These are phyloP conservation scores for Papilio polytes DNA, from an alignment of 1,140 invertebrate genomes.

Conservation along the genomic window DNA sequence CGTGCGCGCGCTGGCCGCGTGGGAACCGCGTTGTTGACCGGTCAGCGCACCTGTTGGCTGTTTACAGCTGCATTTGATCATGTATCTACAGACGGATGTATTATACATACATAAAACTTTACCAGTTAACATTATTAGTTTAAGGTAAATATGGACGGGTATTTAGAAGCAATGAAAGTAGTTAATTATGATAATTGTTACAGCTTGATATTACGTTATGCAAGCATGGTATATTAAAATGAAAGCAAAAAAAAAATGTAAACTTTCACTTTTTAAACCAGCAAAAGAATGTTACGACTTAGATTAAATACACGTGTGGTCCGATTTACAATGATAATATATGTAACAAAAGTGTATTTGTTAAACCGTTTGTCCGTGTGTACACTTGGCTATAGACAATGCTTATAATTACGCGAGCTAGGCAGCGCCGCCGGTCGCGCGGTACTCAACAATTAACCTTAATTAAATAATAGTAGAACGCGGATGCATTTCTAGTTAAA, in stretches of 20 bases:
- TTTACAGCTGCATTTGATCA: background rate
- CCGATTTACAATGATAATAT: background rate
- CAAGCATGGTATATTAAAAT: too few relatives aligned
- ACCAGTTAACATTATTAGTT: too few relatives aligned
- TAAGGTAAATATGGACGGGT: too few relatives aligned
- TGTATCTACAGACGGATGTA: background rate
- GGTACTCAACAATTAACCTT: slow-evolving; percentile 5
- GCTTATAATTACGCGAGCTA: background rate
- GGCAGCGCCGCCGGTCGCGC: background rate
- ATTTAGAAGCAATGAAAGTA: too few relatives aligned
- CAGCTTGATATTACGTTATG: too few relatives aligned
- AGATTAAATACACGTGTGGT: background rate
- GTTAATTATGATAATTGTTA: too few relatives aligned
- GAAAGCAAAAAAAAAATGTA: too few relatives aligned
- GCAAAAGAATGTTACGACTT: too few relatives aligned
- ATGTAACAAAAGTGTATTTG: background rate
- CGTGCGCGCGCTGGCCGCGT: background rate
- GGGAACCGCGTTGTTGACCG: slow-evolving; percentile 23
- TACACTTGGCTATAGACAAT: background rate
- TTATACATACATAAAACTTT: too few relatives aligned
- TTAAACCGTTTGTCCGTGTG: background rate
- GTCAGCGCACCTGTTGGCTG: background rate
- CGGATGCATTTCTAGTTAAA: slow-evolving; percentile 18
- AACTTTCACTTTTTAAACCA: too few relatives aligned
- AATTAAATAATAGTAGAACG: slow-evolving; percentile 3